Conservation (phyloP, 2,797 vertebrate species). For the Notolepis coatsorum region DNA sequence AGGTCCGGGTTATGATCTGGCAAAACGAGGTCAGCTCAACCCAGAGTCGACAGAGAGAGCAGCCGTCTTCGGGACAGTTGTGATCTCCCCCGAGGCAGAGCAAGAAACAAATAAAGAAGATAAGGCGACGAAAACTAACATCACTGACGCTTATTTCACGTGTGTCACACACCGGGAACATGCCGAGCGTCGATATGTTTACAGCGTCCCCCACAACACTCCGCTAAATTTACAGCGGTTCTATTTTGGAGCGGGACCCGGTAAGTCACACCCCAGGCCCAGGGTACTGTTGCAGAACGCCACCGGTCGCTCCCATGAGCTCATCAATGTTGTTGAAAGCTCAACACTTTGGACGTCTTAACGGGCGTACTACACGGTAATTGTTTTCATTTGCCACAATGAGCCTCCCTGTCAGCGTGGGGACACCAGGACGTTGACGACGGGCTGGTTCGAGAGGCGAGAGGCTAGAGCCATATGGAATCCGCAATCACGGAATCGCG, state of each 20-base stretch:
- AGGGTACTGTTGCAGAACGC: constrained; percentile 69
- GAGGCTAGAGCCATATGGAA: too few species aligned
- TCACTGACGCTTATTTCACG: neutral
- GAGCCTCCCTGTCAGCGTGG: too few species aligned
- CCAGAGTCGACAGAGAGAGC: constrained; percentile 19
- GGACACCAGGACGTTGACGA: too few species aligned
- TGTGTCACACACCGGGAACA: neutral
- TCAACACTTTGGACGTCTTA: constrained; percentile 10
- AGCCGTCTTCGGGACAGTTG: too few species aligned
- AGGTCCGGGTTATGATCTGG: too few species aligned
- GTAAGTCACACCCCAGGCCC: constrained; percentile 69
- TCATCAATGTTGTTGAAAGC: constrained; percentile 27
- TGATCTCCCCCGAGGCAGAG: neutral
- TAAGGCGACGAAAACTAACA: neutral
- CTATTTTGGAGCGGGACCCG: constrained; percentile 68
- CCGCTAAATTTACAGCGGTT: constrained; percentile 58
- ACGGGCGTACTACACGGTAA: neutral
- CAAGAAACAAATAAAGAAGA: neutral
- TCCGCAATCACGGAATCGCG: too few species aligned
- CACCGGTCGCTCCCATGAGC: constrained; percentile 23
- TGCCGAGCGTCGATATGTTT: constrained; percentile 26
- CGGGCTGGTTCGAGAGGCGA: too few species aligned
- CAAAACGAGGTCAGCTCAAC: constrained; percentile 19
- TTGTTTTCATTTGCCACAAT: constrained; percentile 5
- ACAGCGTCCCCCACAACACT: constrained; percentile 35